phyloP scores from a whole-genome alignment of 2,797 vertebrate genomes.

The Denticeps clupeoides region DNA sequence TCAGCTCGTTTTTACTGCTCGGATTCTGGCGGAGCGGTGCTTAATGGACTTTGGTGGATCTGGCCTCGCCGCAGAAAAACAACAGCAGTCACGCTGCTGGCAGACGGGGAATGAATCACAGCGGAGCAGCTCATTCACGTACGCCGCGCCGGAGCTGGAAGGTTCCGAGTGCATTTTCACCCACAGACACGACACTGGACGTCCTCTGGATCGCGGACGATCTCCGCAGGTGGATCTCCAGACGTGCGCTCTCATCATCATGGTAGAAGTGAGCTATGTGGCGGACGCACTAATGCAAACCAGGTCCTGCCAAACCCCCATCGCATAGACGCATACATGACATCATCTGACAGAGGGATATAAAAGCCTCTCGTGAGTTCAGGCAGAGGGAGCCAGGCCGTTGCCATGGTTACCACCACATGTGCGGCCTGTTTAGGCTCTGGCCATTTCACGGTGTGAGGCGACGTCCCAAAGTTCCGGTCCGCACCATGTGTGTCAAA shows the following conservation, averaged over 20 bases:
- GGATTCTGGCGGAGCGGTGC: slow-evolving; percentile 24
- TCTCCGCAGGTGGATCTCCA: too few species aligned
- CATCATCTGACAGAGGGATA: slow-evolving; percentile 11
- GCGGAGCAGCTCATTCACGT: too few species aligned
- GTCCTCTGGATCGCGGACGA: too few species aligned
- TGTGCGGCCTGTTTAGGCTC: slow-evolving; percentile 21
- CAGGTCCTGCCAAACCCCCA: not conserved
- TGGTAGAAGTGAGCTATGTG: too few species aligned
- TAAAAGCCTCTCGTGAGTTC: slow-evolving; percentile 20
- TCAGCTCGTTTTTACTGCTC: slow-evolving; percentile 28
- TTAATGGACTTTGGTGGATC: slow-evolving; percentile 20
- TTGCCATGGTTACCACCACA: slow-evolving; percentile 19
- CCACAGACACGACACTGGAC: too few species aligned
- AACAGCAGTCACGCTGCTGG: slow-evolving; percentile 16
- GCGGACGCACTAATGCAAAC: not conserved
- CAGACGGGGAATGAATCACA: slow-evolving; percentile 6
- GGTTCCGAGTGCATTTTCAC: too few species aligned
- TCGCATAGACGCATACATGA: slow-evolving; percentile 4
- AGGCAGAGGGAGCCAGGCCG: slow-evolving; percentile 21
- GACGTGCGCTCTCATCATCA: too few species aligned
- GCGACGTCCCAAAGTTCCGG: slow-evolving; percentile 21
- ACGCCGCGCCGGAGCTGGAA: too few species aligned
- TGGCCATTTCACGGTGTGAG: slow-evolving; percentile 28
- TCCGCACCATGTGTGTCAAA: too few species aligned
- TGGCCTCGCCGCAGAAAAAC: slow-evolving; percentile 23